Conservation (phyloP, 2,113 vertebrate species). For the Nesoenas mayeri region DNA sequence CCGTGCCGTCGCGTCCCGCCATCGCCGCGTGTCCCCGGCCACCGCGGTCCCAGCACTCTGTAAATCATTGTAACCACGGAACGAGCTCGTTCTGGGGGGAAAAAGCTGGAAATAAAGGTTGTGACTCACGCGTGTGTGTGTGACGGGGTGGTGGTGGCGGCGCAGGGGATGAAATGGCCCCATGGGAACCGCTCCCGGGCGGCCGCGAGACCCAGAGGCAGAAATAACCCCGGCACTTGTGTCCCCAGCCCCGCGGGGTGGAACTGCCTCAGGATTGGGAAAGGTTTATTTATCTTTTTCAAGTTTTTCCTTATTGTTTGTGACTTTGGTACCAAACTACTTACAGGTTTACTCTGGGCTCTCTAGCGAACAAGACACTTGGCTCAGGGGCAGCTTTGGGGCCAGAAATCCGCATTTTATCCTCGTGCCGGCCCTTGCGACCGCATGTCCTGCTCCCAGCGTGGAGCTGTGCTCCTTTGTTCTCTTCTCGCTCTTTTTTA, state of each 20-base stretch:
- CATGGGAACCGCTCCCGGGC: rapidly evolving
- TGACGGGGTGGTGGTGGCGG: neutral
- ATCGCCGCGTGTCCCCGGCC: rapidly evolving
- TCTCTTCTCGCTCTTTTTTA: no score
- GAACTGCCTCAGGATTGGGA: neutral
- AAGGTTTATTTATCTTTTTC: neutral
- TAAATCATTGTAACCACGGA: neutral
- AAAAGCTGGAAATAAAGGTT: slow-evolving; percentile 45
- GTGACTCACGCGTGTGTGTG: rapidly evolving
- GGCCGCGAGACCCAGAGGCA: neutral
- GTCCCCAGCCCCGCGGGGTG: rapidly evolving
- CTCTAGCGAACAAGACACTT: no score
- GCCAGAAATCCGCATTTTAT: no score
- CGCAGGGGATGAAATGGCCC: rapidly evolving
- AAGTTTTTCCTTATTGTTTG: no score
- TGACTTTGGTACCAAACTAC: no score
- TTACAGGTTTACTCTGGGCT: no score
- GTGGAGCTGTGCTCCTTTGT: neutral
- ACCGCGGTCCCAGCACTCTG: neutral
- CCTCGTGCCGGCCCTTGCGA: no score
- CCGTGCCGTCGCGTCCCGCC: neutral
- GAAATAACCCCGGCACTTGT: neutral
- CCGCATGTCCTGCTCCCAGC: neutral
- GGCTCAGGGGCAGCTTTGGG: no score
- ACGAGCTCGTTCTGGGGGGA: neutral